A percentile compares a stretch with the other conserved stretches of the same genome.
phyloP scores from a whole-genome alignment of 2,797 vertebrate species.

The Enteromius radiatus region DNA sequence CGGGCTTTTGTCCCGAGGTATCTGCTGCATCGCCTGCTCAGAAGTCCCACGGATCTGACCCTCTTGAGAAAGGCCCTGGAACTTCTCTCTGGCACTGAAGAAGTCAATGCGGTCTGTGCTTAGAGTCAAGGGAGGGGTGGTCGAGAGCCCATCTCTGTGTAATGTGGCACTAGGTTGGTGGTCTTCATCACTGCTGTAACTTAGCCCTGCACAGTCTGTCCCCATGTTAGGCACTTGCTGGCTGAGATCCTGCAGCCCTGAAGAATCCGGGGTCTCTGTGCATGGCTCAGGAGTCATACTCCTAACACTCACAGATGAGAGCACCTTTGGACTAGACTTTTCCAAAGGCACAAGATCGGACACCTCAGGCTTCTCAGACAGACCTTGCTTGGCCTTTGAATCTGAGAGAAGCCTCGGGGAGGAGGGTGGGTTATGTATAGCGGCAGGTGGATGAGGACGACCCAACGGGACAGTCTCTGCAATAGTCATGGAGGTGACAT shows the following conservation, averaged over 20 bases:
- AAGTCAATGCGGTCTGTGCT: constrained; percentile 92
- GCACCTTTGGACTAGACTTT: constrained; percentile 37
- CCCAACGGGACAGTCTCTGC: constrained; percentile 61
- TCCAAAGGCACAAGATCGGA: constrained; percentile 63
- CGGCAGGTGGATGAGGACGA: constrained; percentile 70
- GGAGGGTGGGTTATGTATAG: constrained; percentile 69
- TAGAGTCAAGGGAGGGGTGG: constrained; percentile 62
- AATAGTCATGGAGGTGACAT: constrained; percentile 70
- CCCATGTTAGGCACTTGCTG: constrained; percentile 65
- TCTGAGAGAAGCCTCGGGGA: constrained; percentile 65
- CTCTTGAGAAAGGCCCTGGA: constrained; percentile 90
- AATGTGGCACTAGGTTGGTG: constrained; percentile 69
- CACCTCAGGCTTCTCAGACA: constrained; percentile 45
- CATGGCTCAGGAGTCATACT: constrained; percentile 62
- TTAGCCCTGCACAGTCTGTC: constrained; percentile 51
- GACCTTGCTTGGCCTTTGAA: constrained; percentile 71
- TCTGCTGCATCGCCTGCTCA: constrained; percentile 51
- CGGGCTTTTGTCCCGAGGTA: constrained; percentile 54
- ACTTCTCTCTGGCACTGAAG: constrained; percentile 93
- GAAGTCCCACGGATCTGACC: constrained; percentile 57
- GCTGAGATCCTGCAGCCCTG: constrained; percentile 64
- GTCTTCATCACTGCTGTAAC: constrained; percentile 58
- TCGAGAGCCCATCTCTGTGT: constrained; percentile 58
- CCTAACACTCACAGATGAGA: constrained; percentile 36
- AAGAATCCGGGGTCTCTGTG: constrained; percentile 50